Percentiles rank a stretch among this genome's conserved stretches.
phyloP scores from a whole-genome alignment of 2,113 vertebrate species.

The Paracanthobrama guichenoti region DNA sequence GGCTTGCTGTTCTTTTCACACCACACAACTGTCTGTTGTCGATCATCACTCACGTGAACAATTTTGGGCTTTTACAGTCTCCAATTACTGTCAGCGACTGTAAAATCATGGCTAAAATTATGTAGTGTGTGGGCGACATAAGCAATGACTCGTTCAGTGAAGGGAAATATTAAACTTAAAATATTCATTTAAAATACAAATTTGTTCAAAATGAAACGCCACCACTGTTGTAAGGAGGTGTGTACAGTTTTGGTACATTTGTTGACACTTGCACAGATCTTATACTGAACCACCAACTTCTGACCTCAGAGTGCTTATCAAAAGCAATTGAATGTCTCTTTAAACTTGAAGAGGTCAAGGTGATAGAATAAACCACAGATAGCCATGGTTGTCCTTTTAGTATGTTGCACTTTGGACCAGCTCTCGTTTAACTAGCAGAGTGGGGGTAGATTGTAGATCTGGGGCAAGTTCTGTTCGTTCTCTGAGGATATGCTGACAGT shows the following conservation, averaged over 20 bases:
- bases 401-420: slow-evolving; percentile 14
- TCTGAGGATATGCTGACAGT: neutral
- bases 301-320: neutral
- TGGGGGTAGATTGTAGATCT: slow-evolving; percentile 25
- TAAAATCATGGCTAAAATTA: neutral
- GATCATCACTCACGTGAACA: too few species aligned
- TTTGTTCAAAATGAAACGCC: neutral
- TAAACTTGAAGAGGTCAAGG: neutral
- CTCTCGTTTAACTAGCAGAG: neutral
- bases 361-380: neutral
- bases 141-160: neutral
- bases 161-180: neutral
- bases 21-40: too few species aligned
- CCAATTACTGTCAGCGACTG: neutral
- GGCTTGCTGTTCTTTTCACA: too few species aligned
- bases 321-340: neutral
- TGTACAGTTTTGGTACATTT: neutral
- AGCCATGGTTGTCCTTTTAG: neutral
- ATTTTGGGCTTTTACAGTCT: neutral
- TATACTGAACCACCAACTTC: neutral
- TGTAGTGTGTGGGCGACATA: neutral
- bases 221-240: neutral
- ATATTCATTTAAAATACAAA: neutral
- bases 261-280: neutral
- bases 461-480: neutral